These are phyloP conservation scores for Protophormia terraenovae DNA, from an alignment of 2,888 invertebrate species.

Conservation along the genomic window DNA sequence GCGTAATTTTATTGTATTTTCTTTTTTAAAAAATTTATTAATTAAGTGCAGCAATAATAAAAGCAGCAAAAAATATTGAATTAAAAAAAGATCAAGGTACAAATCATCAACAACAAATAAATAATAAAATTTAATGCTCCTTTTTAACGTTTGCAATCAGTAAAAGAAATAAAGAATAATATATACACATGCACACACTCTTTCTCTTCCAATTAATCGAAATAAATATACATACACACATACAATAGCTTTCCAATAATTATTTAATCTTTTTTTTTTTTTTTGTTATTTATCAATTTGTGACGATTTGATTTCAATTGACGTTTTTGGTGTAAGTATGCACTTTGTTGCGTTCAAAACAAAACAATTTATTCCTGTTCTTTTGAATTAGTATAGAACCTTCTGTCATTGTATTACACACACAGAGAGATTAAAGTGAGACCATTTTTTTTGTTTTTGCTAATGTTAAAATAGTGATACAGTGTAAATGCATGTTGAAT, in stretches of 20 bases:
- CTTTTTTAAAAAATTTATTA: constrained; percentile 9
- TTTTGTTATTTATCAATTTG: constrained; percentile 17
- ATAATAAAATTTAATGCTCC: constrained; percentile 47
- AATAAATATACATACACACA: too few species aligned
- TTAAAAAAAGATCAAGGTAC: constrained; percentile 66
- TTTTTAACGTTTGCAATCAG: constrained; percentile 42
- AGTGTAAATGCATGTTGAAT: too few species aligned
- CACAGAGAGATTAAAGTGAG: too few species aligned
- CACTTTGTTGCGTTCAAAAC: neutral
- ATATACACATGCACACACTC: neutral
- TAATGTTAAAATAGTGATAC: too few species aligned
- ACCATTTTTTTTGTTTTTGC: too few species aligned
- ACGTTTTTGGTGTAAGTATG: neutral
- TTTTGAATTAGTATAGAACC: neutral
- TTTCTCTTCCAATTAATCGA: neutral
- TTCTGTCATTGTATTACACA: too few species aligned
- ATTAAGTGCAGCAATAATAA: constrained; percentile 32
- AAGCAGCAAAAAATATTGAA: neutral
- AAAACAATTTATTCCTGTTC: neutral
- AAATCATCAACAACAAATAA: constrained; percentile 59
- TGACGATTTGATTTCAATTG: constrained; percentile 49
- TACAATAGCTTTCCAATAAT: constrained; percentile 1
- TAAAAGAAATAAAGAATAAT: constrained; percentile 15
- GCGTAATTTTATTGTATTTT: constrained; percentile 35
- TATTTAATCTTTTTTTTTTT: constrained; percentile 28